A percentile compares a stretch with the other conserved stretches of the same genome.
These are phyloP conservation scores for Meta bourneti DNA, from an alignment of 2,888 invertebrate genomes.

Conservation along the genomic window DNA sequence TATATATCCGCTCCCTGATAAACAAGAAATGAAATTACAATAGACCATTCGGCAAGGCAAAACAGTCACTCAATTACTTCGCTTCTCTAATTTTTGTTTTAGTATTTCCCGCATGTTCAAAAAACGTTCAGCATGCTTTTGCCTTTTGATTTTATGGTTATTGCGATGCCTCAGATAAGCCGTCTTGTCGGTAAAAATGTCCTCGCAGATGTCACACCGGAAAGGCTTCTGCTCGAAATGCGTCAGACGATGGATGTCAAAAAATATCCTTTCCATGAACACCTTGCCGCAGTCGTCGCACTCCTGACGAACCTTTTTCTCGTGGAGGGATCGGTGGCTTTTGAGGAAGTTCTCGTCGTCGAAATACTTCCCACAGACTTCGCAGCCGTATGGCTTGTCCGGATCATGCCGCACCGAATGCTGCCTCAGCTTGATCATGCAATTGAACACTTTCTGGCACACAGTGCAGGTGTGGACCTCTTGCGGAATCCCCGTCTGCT, in stretches of 20 bases:
- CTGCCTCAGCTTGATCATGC: neutral
- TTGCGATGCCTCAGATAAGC: conserved; percentile 15
- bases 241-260: conserved; percentile 28
- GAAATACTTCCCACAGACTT: conserved; percentile 38
- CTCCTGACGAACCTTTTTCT: neutral
- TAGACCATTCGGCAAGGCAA: too few species aligned
- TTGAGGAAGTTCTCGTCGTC: conserved; percentile 19
- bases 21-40: too few species aligned
- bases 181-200: conserved; percentile 29
- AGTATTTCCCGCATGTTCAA: conserved; percentile 20
- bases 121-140: conserved; percentile 20
- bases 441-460: conserved; percentile 13
- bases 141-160: conserved; percentile 10
- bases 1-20: too few species aligned
- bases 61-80: too few species aligned
- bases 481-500: too few species aligned
- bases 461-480: neutral
- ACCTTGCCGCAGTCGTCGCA: conserved; percentile 40
- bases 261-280: conserved; percentile 25
- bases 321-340: conserved; percentile 8
- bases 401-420: conserved; percentile 3
- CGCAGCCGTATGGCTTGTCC: conserved; percentile 7
- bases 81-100: conserved; percentile 31
- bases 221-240: conserved; percentile 36
- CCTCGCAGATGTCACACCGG: conserved; percentile 35